A percentile compares a stretch with the other conserved stretches of the same genome.
phyloP scores from a whole-genome alignment of 2,888 invertebrate species.

The Cephus pygmeus region DNA sequence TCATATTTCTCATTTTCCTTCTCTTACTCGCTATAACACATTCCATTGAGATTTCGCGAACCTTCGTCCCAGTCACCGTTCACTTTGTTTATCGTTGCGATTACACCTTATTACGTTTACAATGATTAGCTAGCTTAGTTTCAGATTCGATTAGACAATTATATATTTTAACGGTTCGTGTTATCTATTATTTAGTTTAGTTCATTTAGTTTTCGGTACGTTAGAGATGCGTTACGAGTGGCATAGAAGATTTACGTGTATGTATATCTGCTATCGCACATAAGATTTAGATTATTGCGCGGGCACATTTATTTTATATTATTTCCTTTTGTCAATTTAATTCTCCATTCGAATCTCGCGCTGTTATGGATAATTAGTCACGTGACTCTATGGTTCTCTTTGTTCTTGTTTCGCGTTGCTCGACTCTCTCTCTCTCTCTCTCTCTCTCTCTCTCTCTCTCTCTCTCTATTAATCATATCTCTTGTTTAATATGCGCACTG shows the following conservation, averaged over 20 bases:
- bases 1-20: constrained; percentile 13
- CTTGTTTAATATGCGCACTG: constrained; percentile 22
- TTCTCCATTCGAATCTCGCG: not conserved
- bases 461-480: constrained; percentile 17
- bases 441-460: constrained; percentile 12
- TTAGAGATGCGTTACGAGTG: constrained; percentile 9
- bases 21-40: not conserved
- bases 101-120: constrained; percentile 19
- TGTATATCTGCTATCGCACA: constrained; percentile 10
- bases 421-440: constrained; percentile 22
- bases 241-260: constrained; percentile 3
- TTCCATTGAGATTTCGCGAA: not conserved
- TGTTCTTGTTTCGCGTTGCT: constrained; percentile 26
- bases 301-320: constrained; percentile 15
- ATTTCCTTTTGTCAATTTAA: constrained; percentile 12
- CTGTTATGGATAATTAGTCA: not conserved
- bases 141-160: constrained; percentile 33
- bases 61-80: not conserved
- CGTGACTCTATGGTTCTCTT: constrained; percentile 9
- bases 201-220: not conserved
- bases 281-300: constrained; percentile 24
- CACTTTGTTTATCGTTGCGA: not conserved
- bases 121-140: constrained; percentile 33
- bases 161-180: constrained; percentile 17
- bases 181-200: not conserved